These are phyloP conservation scores for Apistogramma diplotaenia DNA, from an alignment of 2,113 vertebrate genomes.

Conservation along the genomic window DNA sequence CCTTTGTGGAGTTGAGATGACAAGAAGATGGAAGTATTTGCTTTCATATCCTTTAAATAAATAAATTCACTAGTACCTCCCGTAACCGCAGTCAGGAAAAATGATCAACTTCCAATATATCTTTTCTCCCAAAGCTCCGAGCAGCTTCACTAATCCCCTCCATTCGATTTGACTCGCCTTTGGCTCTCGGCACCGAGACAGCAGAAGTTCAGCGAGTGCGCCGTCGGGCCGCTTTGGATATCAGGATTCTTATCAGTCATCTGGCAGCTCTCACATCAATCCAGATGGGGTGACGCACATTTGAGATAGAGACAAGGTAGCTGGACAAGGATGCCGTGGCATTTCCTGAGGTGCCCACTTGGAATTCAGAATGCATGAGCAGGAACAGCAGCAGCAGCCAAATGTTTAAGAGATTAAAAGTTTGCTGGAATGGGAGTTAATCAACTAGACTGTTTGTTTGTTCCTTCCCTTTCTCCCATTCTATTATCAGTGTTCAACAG, in stretches of 20 bases:
- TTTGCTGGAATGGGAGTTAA: not conserved
- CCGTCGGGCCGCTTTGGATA: slow-evolving; percentile 29
- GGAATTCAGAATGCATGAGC: slow-evolving; percentile 14
- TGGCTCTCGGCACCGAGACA: not conserved
- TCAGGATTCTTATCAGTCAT: slow-evolving; percentile 46
- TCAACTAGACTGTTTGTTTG: not conserved
- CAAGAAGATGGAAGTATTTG: slow-evolving; percentile 32
- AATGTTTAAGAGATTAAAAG: slow-evolving; percentile 17
- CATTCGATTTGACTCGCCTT: slow-evolving; percentile 17
- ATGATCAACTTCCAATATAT: slow-evolving; percentile 48
- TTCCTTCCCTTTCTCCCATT: not conserved
- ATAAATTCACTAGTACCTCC: slow-evolving; percentile 17
- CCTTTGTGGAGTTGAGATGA: slow-evolving; percentile 28
- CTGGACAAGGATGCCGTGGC: not conserved
- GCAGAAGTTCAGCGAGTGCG: slow-evolving; percentile 4
- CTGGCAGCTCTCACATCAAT: not conserved
- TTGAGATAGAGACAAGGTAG: slow-evolving; percentile 2
- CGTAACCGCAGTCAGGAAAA: slow-evolving; percentile 16
- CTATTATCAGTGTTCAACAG: not conserved
- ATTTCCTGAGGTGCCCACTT: slow-evolving; percentile 25
- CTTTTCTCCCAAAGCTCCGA: slow-evolving; percentile 27
- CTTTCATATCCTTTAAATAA: slow-evolving; percentile 27
- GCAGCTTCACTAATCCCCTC: slow-evolving; percentile 48
- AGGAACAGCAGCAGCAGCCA: slow-evolving; percentile 1
- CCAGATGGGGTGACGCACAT: not conserved